Evolutionary conservation across 2,113 vertebrate species (phyloP), one percentile per base, ranked within the genome.

Genomic region (Ciconia maguari): DNA sequence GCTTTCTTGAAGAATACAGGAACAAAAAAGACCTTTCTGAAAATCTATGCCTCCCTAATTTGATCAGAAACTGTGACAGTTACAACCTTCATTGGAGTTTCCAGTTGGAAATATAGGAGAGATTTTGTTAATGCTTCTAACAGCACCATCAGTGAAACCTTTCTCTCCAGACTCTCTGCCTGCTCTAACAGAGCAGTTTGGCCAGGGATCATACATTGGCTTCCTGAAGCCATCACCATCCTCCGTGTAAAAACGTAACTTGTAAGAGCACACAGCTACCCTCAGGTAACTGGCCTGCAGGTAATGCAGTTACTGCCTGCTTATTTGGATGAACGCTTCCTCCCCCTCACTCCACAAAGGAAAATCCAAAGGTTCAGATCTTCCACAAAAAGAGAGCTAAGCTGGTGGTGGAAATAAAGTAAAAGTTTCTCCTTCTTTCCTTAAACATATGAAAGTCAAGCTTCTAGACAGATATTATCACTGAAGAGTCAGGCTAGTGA

Each of bases 311-410:
- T 64, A 62, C 61, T 78, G 34, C 25, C 60, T n/a, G 16, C 16
- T 3, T 3, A 1, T 65, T 72, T 3, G 1, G 70, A 62, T 5
- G 10, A 79, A 68, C 0, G 0, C 38, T 75, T 89, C 69, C 30
- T 74, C 41, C 46, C 41, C 46, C 36, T 13, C 22, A 51, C 9
- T 52, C 61, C 32, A 71, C 41, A 81, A 46, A 68, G 48, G 17
- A 30, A 83, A 80, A 34, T 15, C 41, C 22, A 32, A 82, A 68
- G 19, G 11, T 78, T 91, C 46, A 52, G 25, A 30, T 80, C 62
- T 74, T 81, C 32, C 52, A 86, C 25, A 81, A 29, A 69, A 51
- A 65, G 36, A 76, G 8, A 46, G 11, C 24, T 51, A 72, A 77
- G 32, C 25, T 71, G 26, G 3, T 48, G 32, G 22, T 17, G 44